Conservation (phyloP, 2,888 invertebrate genomes). For the Vandiemenella viatica region DNA sequence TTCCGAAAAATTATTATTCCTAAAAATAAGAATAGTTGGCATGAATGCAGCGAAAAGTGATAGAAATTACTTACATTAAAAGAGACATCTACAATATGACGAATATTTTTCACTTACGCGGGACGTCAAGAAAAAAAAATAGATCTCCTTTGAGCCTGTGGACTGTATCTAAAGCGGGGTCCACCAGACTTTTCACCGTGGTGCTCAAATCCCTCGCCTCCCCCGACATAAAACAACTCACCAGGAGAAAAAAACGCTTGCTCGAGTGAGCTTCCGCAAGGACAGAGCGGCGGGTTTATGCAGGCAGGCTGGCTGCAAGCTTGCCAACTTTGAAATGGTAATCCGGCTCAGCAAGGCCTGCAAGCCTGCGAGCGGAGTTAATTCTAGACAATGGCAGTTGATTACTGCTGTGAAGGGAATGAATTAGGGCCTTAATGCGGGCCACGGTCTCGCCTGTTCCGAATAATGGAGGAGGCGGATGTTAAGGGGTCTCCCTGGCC, state of each 20-base stretch:
- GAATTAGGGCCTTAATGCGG: slow-evolving; percentile 8
- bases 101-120: too few species aligned
- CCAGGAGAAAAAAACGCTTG: neutral
- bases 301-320: slow-evolving; percentile 2
- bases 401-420: slow-evolving; percentile 11
- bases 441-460: neutral
- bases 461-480: slow-evolving; percentile 7
- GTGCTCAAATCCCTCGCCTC: too few species aligned
- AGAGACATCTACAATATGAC: too few species aligned
- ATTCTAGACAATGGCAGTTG: slow-evolving; percentile 15
- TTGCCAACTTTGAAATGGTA: slow-evolving; percentile 14
- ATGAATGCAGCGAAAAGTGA: too few species aligned
- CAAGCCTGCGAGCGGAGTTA: slow-evolving; percentile 5
- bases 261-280: neutral
- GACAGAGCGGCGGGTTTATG: neutral
- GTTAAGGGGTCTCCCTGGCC: slow-evolving; percentile 6
- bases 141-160: too few species aligned
- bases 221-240: too few species aligned
- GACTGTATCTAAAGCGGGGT: too few species aligned
- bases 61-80: too few species aligned
- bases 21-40: too few species aligned
- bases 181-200: too few species aligned
- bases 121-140: too few species aligned
- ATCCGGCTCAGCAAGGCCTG: slow-evolving; percentile 11
- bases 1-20: too few species aligned